Evolutionary conservation across 2,797 vertebrate genomes (phyloP).

Genomic region (Bucorvus abyssinicus): DNA sequence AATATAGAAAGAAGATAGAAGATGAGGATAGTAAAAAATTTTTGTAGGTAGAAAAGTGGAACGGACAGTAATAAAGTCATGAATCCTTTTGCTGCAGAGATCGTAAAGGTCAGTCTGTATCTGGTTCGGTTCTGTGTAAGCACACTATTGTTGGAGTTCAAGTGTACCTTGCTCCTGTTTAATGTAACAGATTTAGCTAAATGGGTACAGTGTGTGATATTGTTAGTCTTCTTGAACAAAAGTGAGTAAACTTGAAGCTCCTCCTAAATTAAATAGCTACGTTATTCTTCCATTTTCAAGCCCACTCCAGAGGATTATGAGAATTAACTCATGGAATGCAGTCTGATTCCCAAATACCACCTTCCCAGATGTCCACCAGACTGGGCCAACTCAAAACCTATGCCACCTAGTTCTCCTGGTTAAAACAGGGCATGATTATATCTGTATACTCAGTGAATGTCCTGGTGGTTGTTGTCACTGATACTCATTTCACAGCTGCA

Average conservation of each 20-base stretch:
- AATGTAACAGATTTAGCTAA: not conserved
- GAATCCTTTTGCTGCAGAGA: not conserved
- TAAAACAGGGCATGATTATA: not conserved
- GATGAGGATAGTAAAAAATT: not conserved
- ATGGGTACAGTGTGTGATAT: not conserved
- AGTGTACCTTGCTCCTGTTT: not conserved
- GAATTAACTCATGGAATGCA: not conserved
- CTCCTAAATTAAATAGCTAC: not conserved
- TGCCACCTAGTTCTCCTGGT: not conserved
- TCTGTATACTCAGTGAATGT: not conserved
- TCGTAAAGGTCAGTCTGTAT: not conserved
- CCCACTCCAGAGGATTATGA: not conserved
- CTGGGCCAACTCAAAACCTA: not conserved
- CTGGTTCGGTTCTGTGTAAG: not conserved
- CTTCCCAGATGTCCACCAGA: not conserved
- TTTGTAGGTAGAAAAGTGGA: not conserved
- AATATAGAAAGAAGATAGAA: not conserved
- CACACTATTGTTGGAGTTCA: not conserved
- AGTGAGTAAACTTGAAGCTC: not conserved
- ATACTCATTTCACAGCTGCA: not conserved
- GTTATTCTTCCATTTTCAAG: not conserved
- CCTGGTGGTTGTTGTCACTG: not conserved
- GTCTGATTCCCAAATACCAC: not conserved
- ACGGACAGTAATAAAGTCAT: not conserved
- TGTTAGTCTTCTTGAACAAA: not conserved